A percentile compares a stretch with the other conserved stretches of the same genome.
Conservation (phyloP, 30 jellyfish, hydroid and myxozoan genomes). For the Phacellophora camtschatica region DNA sequence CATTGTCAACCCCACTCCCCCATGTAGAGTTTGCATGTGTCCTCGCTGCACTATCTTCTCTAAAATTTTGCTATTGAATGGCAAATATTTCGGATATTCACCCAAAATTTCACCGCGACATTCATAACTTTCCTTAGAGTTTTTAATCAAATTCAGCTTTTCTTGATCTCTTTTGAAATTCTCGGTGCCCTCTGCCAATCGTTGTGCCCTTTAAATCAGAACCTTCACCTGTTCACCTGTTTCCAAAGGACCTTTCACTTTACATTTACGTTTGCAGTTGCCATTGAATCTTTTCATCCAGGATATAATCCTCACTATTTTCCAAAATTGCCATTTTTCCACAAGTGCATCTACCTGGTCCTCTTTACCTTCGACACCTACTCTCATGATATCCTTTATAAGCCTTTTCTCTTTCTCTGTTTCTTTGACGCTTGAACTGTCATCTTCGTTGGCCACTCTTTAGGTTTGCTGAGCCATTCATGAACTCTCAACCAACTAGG, state of each 20-base stretch:
- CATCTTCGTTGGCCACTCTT: conserved; percentile 47
- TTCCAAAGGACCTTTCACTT: conserved; percentile 46
- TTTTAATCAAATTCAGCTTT: conserved; percentile 18
- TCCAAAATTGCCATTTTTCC: not conserved
- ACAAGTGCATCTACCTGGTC: conserved; percentile 1
- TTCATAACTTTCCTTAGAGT: not conserved
- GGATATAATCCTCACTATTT: conserved; percentile 22
- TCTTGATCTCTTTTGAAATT: not conserved
- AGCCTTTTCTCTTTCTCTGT: conserved; percentile 37
- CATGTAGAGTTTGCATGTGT: conserved; percentile 20
- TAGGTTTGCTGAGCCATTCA: conserved; percentile 5
- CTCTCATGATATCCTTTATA: conserved; percentile 27
- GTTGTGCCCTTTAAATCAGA: conserved; percentile 37
- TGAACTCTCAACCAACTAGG: conserved; percentile 16
- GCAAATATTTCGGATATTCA: conserved; percentile 38
- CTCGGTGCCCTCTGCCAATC: conserved; percentile 1
- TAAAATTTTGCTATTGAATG: not conserved
- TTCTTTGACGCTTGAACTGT: conserved; percentile 17
- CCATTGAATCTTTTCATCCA: conserved; percentile 44
- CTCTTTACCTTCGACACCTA: not conserved
- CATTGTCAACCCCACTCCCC: conserved; percentile 48
- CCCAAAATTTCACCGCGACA: conserved; percentile 41
- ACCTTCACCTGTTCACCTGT: conserved; percentile 13
- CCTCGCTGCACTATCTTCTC: conserved; percentile 31
- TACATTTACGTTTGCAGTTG: conserved; percentile 14